These are phyloP conservation scores for Pangasianodon hypophthalmus DNA, from an alignment of 2,113 vertebrate species.

Conservation along the genomic window DNA sequence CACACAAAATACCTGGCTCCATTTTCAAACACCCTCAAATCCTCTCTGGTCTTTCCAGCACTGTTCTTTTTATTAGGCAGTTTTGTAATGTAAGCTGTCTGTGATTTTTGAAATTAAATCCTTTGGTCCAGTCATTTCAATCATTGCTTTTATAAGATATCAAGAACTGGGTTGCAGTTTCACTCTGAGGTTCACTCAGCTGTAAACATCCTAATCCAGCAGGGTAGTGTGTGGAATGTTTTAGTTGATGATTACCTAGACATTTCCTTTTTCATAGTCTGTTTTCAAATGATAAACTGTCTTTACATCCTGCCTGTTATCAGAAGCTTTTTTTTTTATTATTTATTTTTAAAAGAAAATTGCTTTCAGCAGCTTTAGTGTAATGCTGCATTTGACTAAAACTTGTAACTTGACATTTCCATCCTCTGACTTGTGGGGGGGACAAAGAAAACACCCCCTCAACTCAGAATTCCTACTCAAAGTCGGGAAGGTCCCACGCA, in stretches of 20 bases:
- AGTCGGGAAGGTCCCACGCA: background rate
- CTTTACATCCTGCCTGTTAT: background rate
- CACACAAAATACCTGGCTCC: background rate
- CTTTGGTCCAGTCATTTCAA: background rate
- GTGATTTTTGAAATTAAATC: background rate
- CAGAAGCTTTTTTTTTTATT: background rate
- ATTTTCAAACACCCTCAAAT: background rate
- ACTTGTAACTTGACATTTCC: background rate
- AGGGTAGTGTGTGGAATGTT: background rate
- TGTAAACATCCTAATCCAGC: slow-evolving; percentile 1
- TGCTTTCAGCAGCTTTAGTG: background rate
- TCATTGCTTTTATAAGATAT: background rate
- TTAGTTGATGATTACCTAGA: background rate
- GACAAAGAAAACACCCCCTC: background rate
- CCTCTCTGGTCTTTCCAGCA: background rate
- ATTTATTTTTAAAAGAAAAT: background rate
- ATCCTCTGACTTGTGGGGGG: background rate
- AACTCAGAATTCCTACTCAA: background rate
- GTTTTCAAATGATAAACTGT: background rate
- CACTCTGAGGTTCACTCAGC: background rate
- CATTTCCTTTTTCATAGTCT: background rate
- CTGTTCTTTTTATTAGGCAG: background rate
- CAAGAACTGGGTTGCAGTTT: background rate
- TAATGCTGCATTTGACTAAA: background rate
- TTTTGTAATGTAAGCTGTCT: background rate